Conservation (phyloP, 2,113 vertebrate genomes). For the Antidorcas marsupialis region DNA sequence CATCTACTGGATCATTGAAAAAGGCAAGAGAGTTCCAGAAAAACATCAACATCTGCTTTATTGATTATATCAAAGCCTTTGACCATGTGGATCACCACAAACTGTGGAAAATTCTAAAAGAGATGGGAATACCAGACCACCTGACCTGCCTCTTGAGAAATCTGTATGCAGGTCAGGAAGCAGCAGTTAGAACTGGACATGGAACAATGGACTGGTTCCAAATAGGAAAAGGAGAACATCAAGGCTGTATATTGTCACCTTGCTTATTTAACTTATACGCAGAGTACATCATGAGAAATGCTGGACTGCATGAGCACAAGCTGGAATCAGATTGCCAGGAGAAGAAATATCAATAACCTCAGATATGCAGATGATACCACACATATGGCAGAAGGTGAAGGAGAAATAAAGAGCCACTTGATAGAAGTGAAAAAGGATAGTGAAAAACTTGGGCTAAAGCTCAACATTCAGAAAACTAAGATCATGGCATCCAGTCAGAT, state of each 20-base stretch:
- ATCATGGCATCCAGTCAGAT: too few relatives aligned
- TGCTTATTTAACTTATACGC: not conserved
- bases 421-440: not conserved
- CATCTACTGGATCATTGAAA: not conserved
- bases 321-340: not conserved
- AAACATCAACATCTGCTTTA: not conserved
- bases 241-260: not conserved
- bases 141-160: not conserved
- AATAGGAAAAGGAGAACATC: not conserved
- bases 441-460: not conserved
- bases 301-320: not conserved
- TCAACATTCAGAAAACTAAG: too few relatives aligned
- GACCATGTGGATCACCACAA: not conserved
- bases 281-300: not conserved
- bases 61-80: not conserved
- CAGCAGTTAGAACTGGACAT: not conserved
- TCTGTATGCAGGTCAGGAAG: not conserved
- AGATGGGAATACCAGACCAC: not conserved
- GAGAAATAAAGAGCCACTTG: not conserved
- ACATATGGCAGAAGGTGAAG: not conserved
- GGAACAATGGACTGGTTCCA: not conserved
- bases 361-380: not conserved
- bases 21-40: not conserved
- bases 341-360: not conserved
- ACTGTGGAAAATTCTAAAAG: not conserved